Conservation (phyloP, 2,888 invertebrate genomes). For the Chaetogeoica ovagalla region DNA sequence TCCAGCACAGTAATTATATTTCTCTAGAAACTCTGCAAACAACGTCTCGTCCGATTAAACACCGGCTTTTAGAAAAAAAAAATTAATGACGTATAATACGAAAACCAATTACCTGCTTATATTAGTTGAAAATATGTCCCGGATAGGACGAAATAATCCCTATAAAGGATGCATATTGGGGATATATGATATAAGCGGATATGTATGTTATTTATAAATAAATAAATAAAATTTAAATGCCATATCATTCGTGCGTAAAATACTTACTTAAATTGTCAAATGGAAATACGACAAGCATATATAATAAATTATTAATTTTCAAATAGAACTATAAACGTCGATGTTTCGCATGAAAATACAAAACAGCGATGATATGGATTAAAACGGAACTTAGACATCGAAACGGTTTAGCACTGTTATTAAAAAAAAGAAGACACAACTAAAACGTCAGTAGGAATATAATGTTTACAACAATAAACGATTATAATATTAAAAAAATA, state of each 20-base stretch:
- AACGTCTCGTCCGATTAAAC: too few relatives aligned
- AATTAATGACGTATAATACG: neutral
- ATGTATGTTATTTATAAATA: too few relatives aligned
- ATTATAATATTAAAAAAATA: too few relatives aligned
- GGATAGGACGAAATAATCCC: too few relatives aligned
- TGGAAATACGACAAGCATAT: neutral
- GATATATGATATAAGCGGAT: too few relatives aligned
- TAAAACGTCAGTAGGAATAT: too few relatives aligned
- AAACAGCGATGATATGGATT: too few relatives aligned
- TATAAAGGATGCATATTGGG: too few relatives aligned
- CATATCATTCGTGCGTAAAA: slow-evolving; percentile 5
- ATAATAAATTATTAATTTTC: neutral
- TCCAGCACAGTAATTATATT: neutral
- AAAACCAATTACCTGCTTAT: slow-evolving; percentile 2
- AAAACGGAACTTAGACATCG: too few relatives aligned
- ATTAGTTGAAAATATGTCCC: neutral
- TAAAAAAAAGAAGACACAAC: too few relatives aligned
- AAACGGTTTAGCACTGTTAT: too few relatives aligned
- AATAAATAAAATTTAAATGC: neutral
- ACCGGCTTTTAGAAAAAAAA: neutral
- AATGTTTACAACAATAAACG: too few relatives aligned
- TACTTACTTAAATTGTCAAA: neutral
- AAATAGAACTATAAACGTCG: neutral
- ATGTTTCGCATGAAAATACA: neutral
- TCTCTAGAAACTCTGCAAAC: neutral